Base-by-base conservation (phyloP, 2,797 vertebrate genomes). In the Gorsachius magnificus region DNA sequence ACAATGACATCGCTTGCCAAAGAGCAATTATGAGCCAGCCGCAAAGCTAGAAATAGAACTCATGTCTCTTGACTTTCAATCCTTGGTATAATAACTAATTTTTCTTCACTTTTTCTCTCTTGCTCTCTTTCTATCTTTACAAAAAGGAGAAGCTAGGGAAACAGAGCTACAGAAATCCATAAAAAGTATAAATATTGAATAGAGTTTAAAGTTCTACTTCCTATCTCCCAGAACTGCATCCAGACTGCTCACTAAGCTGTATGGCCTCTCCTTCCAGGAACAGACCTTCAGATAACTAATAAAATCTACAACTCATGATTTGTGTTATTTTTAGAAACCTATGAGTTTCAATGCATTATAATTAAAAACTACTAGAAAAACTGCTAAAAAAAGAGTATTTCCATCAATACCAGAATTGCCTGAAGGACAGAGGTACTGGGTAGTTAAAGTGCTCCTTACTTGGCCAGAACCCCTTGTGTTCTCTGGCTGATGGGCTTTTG, bases 1-100 rank as follows among this genome's bases (percentile, higher is more conserved):
- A 3, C 50, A 16, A 18, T 21, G 79, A 63, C 90, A 87, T 17
- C 5, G 3, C 35, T 68, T 78, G 85, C 95, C 93, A 93, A 91
- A 87, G 80, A 96, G 85, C 90, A 79, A 89, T 82, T 84, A 93
- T 5, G 20, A 95, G 89, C 72, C 95, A 95, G 89, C 58, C 69
- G 15, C 80, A 76, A 71, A 61, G 83, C 93, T 82, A 83, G 72
- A 97, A 97, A 95, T 84, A 88, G 85, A 90, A 71, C 58, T 82
- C 48, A 1, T 11, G 48, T 57, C 91, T 91, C 89, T 93, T 79
- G 93, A 93, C 83, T 95, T 94, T 61, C 93, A 85, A 58, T 82
- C 60, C 20, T 63, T 74, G 35, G 9, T 76, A 77, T 21, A 83
- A 87, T 71, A n/a, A 89, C 90, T 93, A 63, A 82, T 92, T 95